These are phyloP conservation scores for Noctilio leporinus DNA, from an alignment of 2,113 vertebrate species.

Conservation along the genomic window DNA sequence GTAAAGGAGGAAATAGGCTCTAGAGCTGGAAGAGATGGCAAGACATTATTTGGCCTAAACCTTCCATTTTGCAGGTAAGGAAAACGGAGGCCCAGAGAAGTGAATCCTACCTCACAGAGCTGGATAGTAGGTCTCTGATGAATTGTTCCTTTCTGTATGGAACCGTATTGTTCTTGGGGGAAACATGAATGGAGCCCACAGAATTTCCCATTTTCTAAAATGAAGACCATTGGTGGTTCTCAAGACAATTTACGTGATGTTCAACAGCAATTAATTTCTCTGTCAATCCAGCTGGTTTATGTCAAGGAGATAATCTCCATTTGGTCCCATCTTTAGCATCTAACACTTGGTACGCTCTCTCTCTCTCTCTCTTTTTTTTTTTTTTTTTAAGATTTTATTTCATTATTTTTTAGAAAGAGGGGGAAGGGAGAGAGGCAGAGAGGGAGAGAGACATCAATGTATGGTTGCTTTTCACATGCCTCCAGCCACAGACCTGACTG, in stretches of 20 bases:
- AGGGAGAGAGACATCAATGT: no score
- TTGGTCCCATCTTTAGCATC: not conserved
- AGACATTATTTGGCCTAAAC: not conserved
- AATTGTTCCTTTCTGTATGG: not conserved
- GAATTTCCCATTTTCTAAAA: not conserved
- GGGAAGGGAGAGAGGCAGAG: no score
- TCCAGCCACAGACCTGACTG: no score
- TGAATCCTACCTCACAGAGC: not conserved
- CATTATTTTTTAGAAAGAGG: no score
- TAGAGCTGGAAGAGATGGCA: not conserved
- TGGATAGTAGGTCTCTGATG: not conserved
- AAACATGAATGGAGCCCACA: not conserved
- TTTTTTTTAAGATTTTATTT: no score
- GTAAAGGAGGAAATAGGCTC: not conserved
- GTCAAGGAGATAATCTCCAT: not conserved
- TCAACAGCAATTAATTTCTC: slow-evolving; percentile 15
- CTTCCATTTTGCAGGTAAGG: not conserved
- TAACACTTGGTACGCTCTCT: not conserved
- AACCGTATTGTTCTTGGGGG: not conserved
- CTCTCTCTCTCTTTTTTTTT: not conserved
- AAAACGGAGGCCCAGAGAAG: not conserved
- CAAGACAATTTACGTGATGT: not conserved
- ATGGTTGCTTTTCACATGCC: no score
- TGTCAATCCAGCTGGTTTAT: not conserved
- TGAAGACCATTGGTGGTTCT: not conserved